These are phyloP conservation scores for Sorex araneus DNA, from an alignment of 2,113 vertebrate species.

Conservation along the genomic window DNA sequence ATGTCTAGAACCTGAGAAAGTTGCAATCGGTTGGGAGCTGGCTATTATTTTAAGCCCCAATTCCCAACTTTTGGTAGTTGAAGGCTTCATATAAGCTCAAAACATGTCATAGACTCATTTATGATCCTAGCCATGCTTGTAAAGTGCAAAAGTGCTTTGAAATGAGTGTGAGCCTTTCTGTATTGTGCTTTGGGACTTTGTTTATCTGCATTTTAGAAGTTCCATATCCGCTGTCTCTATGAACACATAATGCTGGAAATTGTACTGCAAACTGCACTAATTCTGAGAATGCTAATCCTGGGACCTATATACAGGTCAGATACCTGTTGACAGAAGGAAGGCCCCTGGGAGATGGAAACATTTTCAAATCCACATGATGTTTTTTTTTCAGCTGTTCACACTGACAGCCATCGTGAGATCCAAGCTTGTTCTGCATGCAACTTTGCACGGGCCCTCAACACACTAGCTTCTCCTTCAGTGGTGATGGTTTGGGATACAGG, in stretches of 20 bases:
- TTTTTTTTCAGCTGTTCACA: background rate
- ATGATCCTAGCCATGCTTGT: background rate
- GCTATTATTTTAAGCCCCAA: background rate
- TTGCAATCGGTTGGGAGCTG: background rate
- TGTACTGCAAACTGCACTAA: background rate
- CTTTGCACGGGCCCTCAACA: background rate
- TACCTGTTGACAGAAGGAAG: background rate
- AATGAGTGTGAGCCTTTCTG: background rate
- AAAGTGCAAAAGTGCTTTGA: slow-evolving; percentile 26
- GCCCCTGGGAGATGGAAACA: background rate
- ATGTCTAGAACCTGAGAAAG: background rate
- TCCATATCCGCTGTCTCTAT: no score
- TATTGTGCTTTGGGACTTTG: background rate
- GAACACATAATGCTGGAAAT: no score
- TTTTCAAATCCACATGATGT: background rate
- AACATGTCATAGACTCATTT: background rate
- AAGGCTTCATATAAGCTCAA: background rate
- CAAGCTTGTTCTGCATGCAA: background rate
- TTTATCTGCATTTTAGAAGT: background rate
- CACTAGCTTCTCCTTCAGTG: background rate
- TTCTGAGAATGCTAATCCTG: background rate
- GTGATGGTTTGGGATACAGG: background rate
- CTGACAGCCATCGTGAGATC: background rate
- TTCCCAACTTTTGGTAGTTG: background rate
- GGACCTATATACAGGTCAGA: background rate